Percentiles rank a stretch among this genome's conserved stretches.
Evolutionary conservation across 2,888 invertebrate species (phyloP).

Genomic region (Thymelicus acteon): DNA sequence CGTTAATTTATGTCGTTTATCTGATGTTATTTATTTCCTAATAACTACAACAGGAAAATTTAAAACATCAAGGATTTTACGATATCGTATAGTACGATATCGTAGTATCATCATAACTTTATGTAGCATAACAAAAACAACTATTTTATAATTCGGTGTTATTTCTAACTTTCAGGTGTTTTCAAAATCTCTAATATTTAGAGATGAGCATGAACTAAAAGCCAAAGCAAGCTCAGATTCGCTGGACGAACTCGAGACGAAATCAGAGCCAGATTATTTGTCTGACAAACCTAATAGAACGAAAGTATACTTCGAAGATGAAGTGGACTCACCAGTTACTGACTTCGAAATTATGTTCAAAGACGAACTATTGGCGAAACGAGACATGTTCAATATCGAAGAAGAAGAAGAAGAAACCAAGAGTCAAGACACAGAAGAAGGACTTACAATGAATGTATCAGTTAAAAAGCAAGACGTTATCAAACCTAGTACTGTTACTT

Average conservation of each 20-base stretch:
- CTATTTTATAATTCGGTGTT: background rate
- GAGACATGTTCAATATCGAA: constrained; percentile 80
- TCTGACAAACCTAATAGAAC: constrained; percentile 75
- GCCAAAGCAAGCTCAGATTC: constrained; percentile 62
- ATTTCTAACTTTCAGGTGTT: constrained; percentile 72
- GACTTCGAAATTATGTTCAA: constrained; percentile 84
- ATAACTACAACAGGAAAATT: background rate
- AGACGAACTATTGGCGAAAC: constrained; percentile 71
- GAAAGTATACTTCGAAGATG: constrained; percentile 81
- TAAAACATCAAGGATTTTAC: background rate
- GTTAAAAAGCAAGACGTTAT: constrained; percentile 74
- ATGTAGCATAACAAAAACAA: too few relatives aligned
- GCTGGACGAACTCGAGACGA: constrained; percentile 74
- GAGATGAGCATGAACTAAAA: constrained; percentile 75
- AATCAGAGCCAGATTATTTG: constrained; percentile 75
- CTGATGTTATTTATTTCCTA: too few relatives aligned
- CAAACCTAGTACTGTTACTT: constrained; percentile 75
- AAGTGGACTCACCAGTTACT: constrained; percentile 77
- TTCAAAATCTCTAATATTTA: constrained; percentile 80
- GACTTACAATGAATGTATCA: constrained; percentile 72
- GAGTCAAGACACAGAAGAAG: constrained; percentile 73
- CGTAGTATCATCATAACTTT: background rate
- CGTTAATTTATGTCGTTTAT: too few relatives aligned
- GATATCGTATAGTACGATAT: background rate
- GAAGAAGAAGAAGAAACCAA: constrained; percentile 74